Conservation (phyloP, 2,888 invertebrate genomes). For the Shargacucullia verbasci region DNA sequence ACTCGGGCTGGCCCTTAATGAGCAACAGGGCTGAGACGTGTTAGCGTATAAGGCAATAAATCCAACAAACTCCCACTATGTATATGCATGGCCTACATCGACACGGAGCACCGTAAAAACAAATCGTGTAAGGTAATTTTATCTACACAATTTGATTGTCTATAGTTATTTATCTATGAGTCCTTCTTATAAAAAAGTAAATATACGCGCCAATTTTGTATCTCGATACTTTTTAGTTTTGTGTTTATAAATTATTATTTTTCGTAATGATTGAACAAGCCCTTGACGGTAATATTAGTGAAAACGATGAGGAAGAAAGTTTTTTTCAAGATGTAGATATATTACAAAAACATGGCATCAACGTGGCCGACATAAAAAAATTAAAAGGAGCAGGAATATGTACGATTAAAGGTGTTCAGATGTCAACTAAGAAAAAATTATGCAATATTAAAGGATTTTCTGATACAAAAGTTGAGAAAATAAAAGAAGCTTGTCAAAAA, state of each 20-base stretch:
- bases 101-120: too few relatives aligned
- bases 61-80: too few relatives aligned
- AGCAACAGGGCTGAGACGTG: too few relatives aligned
- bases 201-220: slow-evolving; percentile 50
- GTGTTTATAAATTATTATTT: not conserved
- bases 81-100: too few relatives aligned
- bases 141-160: too few relatives aligned
- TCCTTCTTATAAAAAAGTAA: too few relatives aligned
- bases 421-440: slow-evolving; percentile 93
- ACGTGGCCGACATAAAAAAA: slow-evolving; percentile 93
- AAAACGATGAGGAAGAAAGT: slow-evolving; percentile 90
- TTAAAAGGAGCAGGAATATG: slow-evolving; percentile 93
- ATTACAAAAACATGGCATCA: slow-evolving; percentile 89
- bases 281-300: slow-evolving; percentile 81
- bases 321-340: slow-evolving; percentile 94
- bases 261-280: slow-evolving; percentile 79
- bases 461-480: slow-evolving; percentile 93
- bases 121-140: too few relatives aligned
- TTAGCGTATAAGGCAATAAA: too few relatives aligned
- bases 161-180: too few relatives aligned
- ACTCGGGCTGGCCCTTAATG: too few relatives aligned
- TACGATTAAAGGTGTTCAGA: slow-evolving; percentile 94
- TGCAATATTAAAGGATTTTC: slow-evolving; percentile 93
- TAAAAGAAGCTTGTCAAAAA: slow-evolving; percentile 93
- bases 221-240: slow-evolving; percentile 4